These are phyloP conservation scores for Sphinx pinastri DNA, from an alignment of 2,888 invertebrate genomes.

Conservation along the genomic window DNA sequence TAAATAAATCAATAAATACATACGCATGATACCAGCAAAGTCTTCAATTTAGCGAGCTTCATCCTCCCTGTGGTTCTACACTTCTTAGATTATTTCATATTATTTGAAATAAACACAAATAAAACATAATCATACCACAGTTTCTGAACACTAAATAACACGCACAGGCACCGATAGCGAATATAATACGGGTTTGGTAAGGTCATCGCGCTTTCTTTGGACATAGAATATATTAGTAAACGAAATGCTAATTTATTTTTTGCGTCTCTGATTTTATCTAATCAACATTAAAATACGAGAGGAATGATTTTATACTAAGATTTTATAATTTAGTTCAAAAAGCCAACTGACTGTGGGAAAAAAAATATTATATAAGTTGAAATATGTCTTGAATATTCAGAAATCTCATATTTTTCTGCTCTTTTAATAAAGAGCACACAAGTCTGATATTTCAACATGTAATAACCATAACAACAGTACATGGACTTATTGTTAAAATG, in stretches of 20 bases:
- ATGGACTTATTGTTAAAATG: no score
- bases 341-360: no score
- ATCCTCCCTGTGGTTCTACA: background rate
- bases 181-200: background rate
- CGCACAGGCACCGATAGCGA: background rate
- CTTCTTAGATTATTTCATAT: no score
- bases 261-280: background rate
- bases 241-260: background rate
- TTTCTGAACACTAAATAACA: slow-evolving; percentile 1
- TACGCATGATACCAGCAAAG: background rate
- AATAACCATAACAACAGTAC: no score
- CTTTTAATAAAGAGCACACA: no score
- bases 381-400: no score
- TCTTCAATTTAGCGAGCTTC: background rate
- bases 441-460: no score
- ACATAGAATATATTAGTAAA: background rate
- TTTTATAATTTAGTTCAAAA: background rate
- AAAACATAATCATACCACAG: background rate
- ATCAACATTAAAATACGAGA: background rate
- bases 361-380: no score
- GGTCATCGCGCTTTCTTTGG: background rate
- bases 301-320: background rate
- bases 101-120: no score
- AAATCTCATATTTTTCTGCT: no score
- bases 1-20: background rate